A percentile compares a stretch with the other conserved stretches of the same genome.
Conservation (phyloP, 2,888 invertebrate species). For the Limnephilus marmoratus region DNA sequence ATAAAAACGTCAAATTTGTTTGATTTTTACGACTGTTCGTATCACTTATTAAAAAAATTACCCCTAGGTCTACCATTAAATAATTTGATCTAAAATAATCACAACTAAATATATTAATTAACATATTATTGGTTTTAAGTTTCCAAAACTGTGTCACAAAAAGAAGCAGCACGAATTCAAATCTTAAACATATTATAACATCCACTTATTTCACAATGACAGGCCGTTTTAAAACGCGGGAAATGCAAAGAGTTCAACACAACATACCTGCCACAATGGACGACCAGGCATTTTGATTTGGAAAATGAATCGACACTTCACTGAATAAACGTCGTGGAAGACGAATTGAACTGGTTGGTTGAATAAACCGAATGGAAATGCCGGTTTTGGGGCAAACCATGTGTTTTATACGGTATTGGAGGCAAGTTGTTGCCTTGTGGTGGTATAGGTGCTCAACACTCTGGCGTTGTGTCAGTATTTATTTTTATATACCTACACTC, state of each 20-base stretch:
- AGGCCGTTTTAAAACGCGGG: not conserved
- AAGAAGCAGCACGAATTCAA: not conserved
- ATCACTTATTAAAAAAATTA: not conserved
- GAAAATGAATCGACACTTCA: slow-evolving; percentile 52
- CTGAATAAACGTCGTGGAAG: slow-evolving; percentile 33
- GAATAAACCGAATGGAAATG: slow-evolving; percentile 71
- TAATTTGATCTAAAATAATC: not conserved
- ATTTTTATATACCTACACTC: slow-evolving; percentile 61
- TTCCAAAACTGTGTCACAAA: not conserved
- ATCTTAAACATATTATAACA: not conserved
- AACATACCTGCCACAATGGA: slow-evolving; percentile 85
- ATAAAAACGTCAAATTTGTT: not conserved
- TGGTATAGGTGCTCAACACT: slow-evolving; percentile 50
- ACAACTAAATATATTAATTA: not conserved
- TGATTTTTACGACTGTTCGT: not conserved
- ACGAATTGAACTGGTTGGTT: slow-evolving; percentile 55
- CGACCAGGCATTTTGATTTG: slow-evolving; percentile 83
- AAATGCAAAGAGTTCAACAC: slow-evolving; percentile 10
- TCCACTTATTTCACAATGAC: slow-evolving; percentile 1
- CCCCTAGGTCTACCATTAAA: not conserved
- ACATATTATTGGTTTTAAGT: not conserved
- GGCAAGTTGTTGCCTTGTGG: slow-evolving; percentile 40
- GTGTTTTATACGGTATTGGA: slow-evolving; percentile 75
- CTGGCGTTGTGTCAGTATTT: slow-evolving; percentile 51
- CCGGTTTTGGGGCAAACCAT: slow-evolving; percentile 75